Percentiles rank a stretch among this genome's conserved stretches.
These are phyloP conservation scores for Gasterosteus aculeatus DNA, from an alignment of 2,113 vertebrate species.

Conservation along the genomic window DNA sequence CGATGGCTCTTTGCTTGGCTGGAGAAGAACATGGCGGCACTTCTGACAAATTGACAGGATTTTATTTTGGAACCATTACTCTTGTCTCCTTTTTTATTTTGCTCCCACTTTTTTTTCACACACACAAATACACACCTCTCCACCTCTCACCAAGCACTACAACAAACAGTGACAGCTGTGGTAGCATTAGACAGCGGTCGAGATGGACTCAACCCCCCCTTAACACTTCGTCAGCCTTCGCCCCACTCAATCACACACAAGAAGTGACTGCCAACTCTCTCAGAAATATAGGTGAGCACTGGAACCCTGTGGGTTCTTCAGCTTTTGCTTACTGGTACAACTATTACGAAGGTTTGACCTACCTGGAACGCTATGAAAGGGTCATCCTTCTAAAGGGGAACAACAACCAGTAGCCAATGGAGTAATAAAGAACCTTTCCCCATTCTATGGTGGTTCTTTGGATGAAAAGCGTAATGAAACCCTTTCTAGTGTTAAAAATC, in stretches of 20 bases:
- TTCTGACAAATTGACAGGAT: conserved; percentile 81
- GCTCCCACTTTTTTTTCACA: conserved; percentile 28
- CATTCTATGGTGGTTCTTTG: not conserved
- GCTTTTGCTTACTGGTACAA: no score
- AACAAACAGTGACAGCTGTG: conserved; percentile 55
- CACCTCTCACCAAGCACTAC: conserved; percentile 16
- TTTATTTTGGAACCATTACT: conserved; percentile 28
- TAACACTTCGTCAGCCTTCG: conserved; percentile 38
- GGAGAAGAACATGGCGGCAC: conserved; percentile 42
- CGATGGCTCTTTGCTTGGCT: conserved; percentile 79
- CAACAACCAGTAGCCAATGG: not conserved
- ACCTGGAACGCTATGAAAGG: not conserved
- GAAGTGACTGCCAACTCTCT: conserved; percentile 61
- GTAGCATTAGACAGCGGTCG: conserved; percentile 13
- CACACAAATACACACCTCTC: not conserved
- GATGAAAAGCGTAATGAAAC: not conserved
- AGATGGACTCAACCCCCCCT: conserved; percentile 40
- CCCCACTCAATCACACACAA: conserved; percentile 22
- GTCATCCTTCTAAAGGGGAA: not conserved
- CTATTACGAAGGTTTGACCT: no score
- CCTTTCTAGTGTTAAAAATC: no score
- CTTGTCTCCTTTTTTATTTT: conserved; percentile 69
- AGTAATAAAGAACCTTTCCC: not conserved
- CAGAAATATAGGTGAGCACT: not conserved
- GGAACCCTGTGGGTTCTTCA: not conserved